phyloP scores from a whole-genome alignment of 2,888 invertebrate species.

The Branchellion lobata region DNA sequence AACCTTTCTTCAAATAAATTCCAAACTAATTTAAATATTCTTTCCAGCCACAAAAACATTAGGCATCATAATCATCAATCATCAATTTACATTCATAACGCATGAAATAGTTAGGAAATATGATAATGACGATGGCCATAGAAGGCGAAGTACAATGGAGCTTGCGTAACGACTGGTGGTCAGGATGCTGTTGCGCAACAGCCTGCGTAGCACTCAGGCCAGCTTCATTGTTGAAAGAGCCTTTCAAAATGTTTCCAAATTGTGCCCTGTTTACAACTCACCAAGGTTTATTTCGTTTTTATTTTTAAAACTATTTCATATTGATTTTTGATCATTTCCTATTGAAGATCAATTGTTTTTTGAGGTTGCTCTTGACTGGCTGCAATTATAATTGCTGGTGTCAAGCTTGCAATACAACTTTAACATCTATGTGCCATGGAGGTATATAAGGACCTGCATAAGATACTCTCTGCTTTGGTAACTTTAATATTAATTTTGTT shows the following conservation, averaged over 20 bases:
- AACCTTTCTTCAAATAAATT: no score
- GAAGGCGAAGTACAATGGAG: neutral
- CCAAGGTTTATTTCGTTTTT: neutral
- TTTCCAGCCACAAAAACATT: no score
- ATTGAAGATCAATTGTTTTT: neutral
- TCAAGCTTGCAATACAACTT: neutral
- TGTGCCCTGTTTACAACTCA: neutral
- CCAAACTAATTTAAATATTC: no score
- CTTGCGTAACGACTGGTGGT: conserved; percentile 1
- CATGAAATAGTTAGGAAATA: no score
- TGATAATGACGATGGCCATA: neutral
- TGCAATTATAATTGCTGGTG: neutral
- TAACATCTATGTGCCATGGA: conserved; percentile 13
- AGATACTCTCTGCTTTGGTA: no score
- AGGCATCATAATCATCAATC: no score
- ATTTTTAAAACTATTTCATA: neutral
- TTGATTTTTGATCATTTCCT: neutral
- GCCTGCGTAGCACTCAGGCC: no score
- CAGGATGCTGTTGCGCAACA: neutral
- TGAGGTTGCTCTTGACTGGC: neutral
- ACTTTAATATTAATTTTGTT: no score
- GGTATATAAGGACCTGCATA: no score
- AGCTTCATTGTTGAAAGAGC: no score
- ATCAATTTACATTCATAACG: no score
- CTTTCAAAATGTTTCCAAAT: neutral